phyloP scores from a whole-genome alignment of 1,140 invertebrate species.

The Scaptomyza graminum region DNA sequence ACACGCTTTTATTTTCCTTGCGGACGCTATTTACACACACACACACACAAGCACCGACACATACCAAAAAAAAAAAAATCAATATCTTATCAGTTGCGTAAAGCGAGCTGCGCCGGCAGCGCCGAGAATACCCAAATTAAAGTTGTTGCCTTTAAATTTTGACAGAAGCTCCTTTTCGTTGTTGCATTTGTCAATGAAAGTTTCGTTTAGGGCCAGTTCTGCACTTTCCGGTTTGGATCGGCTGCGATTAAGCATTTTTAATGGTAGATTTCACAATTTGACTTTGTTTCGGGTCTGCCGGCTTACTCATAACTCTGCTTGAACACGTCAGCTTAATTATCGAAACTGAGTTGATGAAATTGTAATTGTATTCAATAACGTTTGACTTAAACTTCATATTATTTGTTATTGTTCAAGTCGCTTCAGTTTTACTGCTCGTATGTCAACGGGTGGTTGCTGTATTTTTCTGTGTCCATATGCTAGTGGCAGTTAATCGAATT shows the following conservation, averaged over 20 bases:
- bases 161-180: constrained; percentile 17
- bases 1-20: constrained; percentile 29
- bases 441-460: constrained; percentile 18
- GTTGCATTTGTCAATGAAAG: constrained; percentile 35
- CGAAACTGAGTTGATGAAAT: constrained; percentile 14
- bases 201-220: constrained; percentile 22
- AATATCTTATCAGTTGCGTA: constrained; percentile 66
- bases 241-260: constrained; percentile 26
- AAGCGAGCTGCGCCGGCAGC: constrained; percentile 1
- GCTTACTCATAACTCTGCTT: constrained; percentile 36
- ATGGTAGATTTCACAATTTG: constrained; percentile 30
- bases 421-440: constrained; percentile 17
- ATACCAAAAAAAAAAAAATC: constrained; percentile 61
- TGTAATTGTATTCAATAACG: constrained; percentile 33
- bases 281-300: constrained; percentile 24
- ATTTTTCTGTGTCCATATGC: constrained; percentile 17
- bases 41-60: constrained; percentile 6
- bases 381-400: constrained; percentile 31
- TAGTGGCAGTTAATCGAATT: constrained; percentile 25
- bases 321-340: constrained; percentile 40
- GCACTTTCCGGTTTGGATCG: constrained; percentile 27
- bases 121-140: constrained; percentile 3
- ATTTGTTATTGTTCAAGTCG: constrained; percentile 19
- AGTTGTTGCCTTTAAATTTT: neutral
- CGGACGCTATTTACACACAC: neutral